Conservation (phyloP, 2,113 vertebrate species). For the Choloepus hoffmanni region DNA sequence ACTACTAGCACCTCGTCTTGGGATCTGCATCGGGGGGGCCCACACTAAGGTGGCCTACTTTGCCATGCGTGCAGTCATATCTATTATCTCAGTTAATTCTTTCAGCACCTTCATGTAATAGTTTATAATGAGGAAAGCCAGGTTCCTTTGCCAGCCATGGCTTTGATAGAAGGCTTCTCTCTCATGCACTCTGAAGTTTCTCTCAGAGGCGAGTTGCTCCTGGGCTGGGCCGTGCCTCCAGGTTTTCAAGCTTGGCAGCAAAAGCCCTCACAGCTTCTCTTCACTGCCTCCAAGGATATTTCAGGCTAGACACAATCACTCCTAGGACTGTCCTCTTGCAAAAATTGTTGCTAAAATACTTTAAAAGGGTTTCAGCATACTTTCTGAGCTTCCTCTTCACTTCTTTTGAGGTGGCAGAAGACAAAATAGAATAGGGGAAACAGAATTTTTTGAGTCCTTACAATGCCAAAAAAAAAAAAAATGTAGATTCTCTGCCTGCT, state of each 20-base stretch:
- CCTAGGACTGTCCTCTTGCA: background rate
- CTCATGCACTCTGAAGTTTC: background rate
- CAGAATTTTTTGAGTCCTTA: constrained; percentile 17
- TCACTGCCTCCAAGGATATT: background rate
- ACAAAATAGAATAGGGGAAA: background rate
- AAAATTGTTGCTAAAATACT: constrained; percentile 49
- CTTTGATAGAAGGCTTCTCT: background rate
- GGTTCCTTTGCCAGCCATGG: background rate
- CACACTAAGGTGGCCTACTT: background rate
- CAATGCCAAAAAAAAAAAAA: background rate
- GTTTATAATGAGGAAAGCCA: background rate
- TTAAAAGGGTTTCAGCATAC: constrained; percentile 22
- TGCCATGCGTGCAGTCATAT: background rate
- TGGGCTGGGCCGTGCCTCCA: background rate
- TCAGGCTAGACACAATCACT: background rate
- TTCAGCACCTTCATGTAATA: background rate
- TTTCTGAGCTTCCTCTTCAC: background rate
- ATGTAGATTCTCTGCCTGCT: background rate
- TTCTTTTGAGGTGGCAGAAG: background rate
- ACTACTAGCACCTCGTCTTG: background rate
- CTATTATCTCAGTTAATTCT: background rate
- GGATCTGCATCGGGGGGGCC: background rate
- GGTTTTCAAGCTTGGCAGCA: background rate
- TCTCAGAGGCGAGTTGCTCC: background rate
- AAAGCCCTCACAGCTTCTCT: constrained; percentile 29